Evolutionary conservation across 2,797 vertebrate genomes (phyloP).

Genomic region (Galago senegalensis): DNA sequence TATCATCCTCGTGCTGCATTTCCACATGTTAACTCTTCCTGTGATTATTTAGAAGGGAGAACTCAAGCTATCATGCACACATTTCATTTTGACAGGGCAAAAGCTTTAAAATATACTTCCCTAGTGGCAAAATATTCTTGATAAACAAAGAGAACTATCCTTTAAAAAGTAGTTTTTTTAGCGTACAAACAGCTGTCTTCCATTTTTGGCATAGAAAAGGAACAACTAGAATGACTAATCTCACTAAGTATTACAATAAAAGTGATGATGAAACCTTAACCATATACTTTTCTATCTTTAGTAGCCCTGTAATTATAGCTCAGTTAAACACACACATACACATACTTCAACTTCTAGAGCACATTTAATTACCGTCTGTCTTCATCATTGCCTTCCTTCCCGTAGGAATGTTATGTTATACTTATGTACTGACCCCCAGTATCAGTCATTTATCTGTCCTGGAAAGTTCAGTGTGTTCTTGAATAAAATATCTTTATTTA

Average conservation of each 20-base stretch:
- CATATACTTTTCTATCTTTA: constrained; percentile 74
- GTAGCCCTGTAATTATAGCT: constrained; percentile 83
- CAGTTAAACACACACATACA: background rate
- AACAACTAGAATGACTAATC: constrained; percentile 83
- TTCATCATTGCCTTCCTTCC: background rate
- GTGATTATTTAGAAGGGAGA: background rate
- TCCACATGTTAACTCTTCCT: background rate
- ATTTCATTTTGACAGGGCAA: constrained; percentile 33
- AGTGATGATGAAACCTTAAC: constrained; percentile 75
- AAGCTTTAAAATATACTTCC: constrained; percentile 48
- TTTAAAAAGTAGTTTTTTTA: constrained; percentile 61
- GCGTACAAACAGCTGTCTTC: constrained; percentile 69
- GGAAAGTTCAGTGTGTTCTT: background rate
- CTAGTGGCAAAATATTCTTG: constrained; percentile 31
- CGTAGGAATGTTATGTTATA: background rate
- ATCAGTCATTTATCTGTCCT: background rate
- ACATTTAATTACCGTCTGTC: constrained; percentile 28
- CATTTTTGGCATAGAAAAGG: constrained; percentile 66
- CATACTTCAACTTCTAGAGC: background rate
- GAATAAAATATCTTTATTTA: background rate
- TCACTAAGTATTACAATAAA: constrained; percentile 79
- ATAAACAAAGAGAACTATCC: constrained; percentile 16
- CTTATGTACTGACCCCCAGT: background rate
- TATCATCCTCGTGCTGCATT: background rate
- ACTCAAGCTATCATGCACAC: constrained; percentile 6